A percentile compares a stretch with the other conserved stretches of the same genome.
phyloP scores from a whole-genome alignment of 1,140 invertebrate species.

The Vanessa tameamea region DNA sequence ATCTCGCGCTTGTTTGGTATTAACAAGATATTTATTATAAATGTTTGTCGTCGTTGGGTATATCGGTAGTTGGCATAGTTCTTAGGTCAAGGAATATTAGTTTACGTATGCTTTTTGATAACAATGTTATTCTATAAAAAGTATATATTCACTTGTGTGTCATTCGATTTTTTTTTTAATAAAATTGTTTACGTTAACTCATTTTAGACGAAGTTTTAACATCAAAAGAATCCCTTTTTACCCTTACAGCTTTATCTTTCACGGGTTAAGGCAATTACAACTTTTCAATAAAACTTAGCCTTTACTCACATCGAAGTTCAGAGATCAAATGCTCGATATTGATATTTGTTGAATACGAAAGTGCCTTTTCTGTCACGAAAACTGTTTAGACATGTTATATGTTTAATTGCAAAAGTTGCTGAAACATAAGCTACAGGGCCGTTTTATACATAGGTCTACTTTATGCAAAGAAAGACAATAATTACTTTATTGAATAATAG shows the following conservation, averaged over 20 bases:
- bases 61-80: slow-evolving; percentile 24
- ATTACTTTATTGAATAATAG: too few species aligned
- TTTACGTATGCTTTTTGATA: slow-evolving; percentile 19
- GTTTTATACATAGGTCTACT: too few species aligned
- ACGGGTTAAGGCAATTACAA: slow-evolving; percentile 1
- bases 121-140: slow-evolving; percentile 6
- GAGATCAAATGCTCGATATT: background rate
- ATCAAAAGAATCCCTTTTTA: slow-evolving; percentile 11
- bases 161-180: too few species aligned
- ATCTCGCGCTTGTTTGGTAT: background rate
- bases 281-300: slow-evolving; percentile 1
- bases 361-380: too few species aligned
- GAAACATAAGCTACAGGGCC: too few species aligned
- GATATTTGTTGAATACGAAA: too few species aligned
- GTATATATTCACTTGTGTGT: background rate
- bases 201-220: background rate
- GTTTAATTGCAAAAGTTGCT: too few species aligned
- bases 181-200: too few species aligned
- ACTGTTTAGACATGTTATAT: too few species aligned
- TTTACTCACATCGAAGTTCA: background rate
- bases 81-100: slow-evolving; percentile 28
- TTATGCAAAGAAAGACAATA: too few species aligned
- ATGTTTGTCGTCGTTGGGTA: background rate
- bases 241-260: background rate
- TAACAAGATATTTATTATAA: background rate